Conservation (phyloP, 1,140 invertebrate species). For the Scaptomyza pallida region DNA sequence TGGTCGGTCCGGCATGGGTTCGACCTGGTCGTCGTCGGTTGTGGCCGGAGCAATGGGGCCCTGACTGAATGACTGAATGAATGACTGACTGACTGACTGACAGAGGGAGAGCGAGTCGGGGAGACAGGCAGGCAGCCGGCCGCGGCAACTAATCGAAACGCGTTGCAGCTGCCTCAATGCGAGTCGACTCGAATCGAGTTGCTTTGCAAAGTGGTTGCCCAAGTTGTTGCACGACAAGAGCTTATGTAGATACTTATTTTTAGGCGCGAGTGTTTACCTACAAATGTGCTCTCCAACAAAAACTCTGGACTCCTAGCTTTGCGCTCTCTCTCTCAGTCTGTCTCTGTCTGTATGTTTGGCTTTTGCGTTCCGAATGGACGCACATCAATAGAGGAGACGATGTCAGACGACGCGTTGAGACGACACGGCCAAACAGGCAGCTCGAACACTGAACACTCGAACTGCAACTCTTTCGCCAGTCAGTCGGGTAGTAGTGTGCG, state of each 20-base stretch:
- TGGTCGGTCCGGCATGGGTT: too few relatives aligned
- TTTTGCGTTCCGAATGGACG: slow-evolving; percentile 76
- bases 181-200: slow-evolving; percentile 20
- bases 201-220: slow-evolving; percentile 68
- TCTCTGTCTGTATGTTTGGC: background rate
- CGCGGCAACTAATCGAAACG: slow-evolving; percentile 78
- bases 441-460: slow-evolving; percentile 24
- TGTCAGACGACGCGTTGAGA: slow-evolving; percentile 47
- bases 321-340: background rate
- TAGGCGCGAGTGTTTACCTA: slow-evolving; percentile 75
- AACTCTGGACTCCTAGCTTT: slow-evolving; percentile 43
- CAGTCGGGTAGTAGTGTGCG: slow-evolving; percentile 11
- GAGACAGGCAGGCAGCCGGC: slow-evolving; percentile 31
- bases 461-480: slow-evolving; percentile 7
- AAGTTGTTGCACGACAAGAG: slow-evolving; percentile 71
- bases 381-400: slow-evolving; percentile 46
- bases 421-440: slow-evolving; percentile 50
- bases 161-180: slow-evolving; percentile 71
- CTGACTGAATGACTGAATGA: slow-evolving; percentile 30
- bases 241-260: slow-evolving; percentile 71
- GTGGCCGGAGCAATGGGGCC: slow-evolving; percentile 38
- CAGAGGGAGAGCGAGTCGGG: too few relatives aligned
- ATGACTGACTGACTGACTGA: slow-evolving; percentile 45
- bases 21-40: background rate
- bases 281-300: slow-evolving; percentile 60